Conservation (phyloP, 2,888 invertebrate genomes). For the Caenorhabditis sp. region DNA sequence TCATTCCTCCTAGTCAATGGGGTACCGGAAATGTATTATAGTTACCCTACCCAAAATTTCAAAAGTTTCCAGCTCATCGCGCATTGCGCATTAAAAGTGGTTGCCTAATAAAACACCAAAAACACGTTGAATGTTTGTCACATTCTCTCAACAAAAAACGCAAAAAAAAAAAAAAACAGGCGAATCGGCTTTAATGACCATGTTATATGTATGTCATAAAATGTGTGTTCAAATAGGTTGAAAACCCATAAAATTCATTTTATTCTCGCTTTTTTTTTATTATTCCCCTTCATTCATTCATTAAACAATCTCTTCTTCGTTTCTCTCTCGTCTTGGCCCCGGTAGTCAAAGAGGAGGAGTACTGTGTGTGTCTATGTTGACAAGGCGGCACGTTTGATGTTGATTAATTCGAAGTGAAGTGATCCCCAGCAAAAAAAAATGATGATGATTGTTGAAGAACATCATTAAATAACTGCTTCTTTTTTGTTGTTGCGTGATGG, state of each 20-base stretch:
- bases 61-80: neutral
- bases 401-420: slow-evolving; percentile 4
- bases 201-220: slow-evolving; percentile 1
- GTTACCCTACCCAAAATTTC: no score
- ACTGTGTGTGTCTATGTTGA: neutral
- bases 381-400: slow-evolving; percentile 6
- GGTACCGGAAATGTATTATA: no score
- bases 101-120: neutral
- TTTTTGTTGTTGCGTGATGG: no score
- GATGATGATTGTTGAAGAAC: neutral
- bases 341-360: neutral
- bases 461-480: neutral
- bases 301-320: neutral
- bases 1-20: no score
- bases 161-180: neutral
- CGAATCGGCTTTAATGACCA: slow-evolving; percentile 1
- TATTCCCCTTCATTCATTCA: neutral
- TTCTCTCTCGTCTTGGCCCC: neutral
- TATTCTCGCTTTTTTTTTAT: neutral
- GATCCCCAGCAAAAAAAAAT: neutral
- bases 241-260: slow-evolving; percentile 1
- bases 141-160: neutral
- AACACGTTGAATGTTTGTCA: neutral
- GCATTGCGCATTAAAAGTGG: neutral
- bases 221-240: slow-evolving; percentile 1